Conservation (phyloP, 1,140 invertebrate genomes). For the Drosophila sechellia region DNA sequence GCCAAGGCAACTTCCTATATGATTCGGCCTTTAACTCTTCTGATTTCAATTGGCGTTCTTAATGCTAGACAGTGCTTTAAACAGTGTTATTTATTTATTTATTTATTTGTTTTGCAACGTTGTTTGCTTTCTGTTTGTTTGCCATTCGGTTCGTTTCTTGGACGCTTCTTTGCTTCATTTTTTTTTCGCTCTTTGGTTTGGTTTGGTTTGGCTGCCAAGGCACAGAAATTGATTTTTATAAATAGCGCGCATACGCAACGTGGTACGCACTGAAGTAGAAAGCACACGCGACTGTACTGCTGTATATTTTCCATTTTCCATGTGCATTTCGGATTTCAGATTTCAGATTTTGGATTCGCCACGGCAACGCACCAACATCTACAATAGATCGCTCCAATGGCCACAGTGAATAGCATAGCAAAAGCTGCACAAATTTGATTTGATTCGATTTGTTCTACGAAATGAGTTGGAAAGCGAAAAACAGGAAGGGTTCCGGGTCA, state of each 20-base stretch:
- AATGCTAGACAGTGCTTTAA: constrained; percentile 32
- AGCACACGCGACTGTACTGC: constrained; percentile 43
- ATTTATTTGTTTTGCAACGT: constrained; percentile 53
- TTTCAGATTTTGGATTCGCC: constrained; percentile 14
- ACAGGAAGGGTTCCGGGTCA: neutral
- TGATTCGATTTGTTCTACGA: constrained; percentile 43
- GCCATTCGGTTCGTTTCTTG: constrained; percentile 24
- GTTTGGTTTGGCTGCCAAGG: constrained; percentile 58
- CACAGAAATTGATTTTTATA: constrained; percentile 82
- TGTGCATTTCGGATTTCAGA: constrained; percentile 20
- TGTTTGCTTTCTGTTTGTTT: constrained; percentile 31
- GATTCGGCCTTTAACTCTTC: neutral
- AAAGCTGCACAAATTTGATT: constrained; percentile 43
- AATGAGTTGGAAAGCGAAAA: constrained; percentile 36
- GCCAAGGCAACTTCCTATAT: constrained; percentile 24
- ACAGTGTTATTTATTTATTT: constrained; percentile 75
- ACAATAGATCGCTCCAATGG: constrained; percentile 48
- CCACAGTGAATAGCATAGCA: constrained; percentile 24
- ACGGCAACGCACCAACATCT: constrained; percentile 20
- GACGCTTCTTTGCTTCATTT: constrained; percentile 2
- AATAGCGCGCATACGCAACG: constrained; percentile 81
- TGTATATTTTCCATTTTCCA: constrained; percentile 9
- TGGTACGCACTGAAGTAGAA: constrained; percentile 78
- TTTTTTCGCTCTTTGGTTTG: neutral
- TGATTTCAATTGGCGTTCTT: constrained; percentile 3